Evolutionary conservation across 2,888 invertebrate species (phyloP).

Genomic region (Cantharis rustica): DNA sequence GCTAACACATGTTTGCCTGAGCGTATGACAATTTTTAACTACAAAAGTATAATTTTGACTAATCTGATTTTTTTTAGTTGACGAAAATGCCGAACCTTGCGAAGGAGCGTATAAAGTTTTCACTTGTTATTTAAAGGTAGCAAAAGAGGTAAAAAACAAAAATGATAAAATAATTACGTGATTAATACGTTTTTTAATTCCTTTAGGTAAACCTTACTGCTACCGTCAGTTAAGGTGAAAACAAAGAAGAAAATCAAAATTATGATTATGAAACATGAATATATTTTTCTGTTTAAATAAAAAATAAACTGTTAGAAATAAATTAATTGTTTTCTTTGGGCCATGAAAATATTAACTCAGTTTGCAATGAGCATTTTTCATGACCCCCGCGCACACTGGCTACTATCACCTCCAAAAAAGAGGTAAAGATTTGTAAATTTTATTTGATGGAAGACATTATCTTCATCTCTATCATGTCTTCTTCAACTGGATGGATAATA

Average conservation of each 20-base stretch:
- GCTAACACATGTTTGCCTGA: conserved; percentile 19
- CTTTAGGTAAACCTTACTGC: neutral
- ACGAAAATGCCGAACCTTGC: neutral
- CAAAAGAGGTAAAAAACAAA: neutral
- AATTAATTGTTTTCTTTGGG: neutral
- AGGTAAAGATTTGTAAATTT: too few relatives aligned
- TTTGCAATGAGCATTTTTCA: too few relatives aligned
- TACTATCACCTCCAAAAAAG: too few relatives aligned
- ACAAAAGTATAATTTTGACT: neutral
- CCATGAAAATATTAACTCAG: too few relatives aligned
- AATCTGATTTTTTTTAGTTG: neutral
- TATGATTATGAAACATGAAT: neutral
- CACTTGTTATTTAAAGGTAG: neutral
- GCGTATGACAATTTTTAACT: neutral
- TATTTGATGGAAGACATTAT: too few relatives aligned
- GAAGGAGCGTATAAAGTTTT: neutral
- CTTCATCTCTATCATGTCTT: too few relatives aligned
- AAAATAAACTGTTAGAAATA: neutral
- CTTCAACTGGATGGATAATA: too few relatives aligned
- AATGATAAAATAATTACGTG: neutral
- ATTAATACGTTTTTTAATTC: neutral
- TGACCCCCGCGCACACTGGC: too few relatives aligned
- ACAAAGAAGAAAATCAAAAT: neutral
- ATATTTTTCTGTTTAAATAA: neutral
- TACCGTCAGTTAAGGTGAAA: neutral